These are phyloP conservation scores for Drosophila repletoides DNA, from an alignment of 1,140 invertebrate genomes.

Conservation along the genomic window DNA sequence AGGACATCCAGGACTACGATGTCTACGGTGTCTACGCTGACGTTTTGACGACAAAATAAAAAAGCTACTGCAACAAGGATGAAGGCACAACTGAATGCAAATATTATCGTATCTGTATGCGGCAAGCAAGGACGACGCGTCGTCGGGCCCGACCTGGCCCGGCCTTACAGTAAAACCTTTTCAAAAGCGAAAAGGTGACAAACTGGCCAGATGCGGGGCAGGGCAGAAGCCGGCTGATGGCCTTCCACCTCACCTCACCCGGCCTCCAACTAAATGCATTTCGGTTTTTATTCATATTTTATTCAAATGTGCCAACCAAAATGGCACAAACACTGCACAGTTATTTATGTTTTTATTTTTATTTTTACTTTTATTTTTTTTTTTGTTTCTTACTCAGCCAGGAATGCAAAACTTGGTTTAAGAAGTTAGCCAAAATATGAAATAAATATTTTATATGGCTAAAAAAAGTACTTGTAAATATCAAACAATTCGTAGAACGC, in stretches of 20 bases:
- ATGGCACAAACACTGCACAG: conserved; percentile 75
- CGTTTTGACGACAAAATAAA: conserved; percentile 77
- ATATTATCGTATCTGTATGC: conserved; percentile 75
- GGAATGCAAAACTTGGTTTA: conserved; percentile 31
- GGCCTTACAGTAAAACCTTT: conserved; percentile 47
- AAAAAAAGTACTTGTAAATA: background rate
- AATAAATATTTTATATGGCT: conserved; percentile 38
- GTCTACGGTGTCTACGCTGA: conserved; percentile 49
- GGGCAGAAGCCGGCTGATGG: background rate
- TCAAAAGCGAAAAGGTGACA: conserved; percentile 70
- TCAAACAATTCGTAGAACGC: conserved; percentile 12
- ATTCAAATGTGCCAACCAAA: conserved; percentile 77
- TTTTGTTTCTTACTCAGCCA: conserved; percentile 7
- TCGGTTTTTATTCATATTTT: conserved; percentile 78
- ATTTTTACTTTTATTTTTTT: background rate
- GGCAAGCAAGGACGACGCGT: conserved; percentile 6
- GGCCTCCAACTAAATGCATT: conserved; percentile 66
- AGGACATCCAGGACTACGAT: conserved; percentile 4
- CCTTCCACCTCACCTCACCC: background rate
- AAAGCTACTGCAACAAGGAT: conserved; percentile 46
- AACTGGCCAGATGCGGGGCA: conserved; percentile 49
- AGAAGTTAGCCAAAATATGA: conserved; percentile 27
- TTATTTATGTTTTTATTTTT: conserved; percentile 69
- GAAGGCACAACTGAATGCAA: conserved; percentile 73
- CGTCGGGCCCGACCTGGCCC: background rate